Base-by-base conservation (phyloP, 2,888 invertebrate species). In the Chymomyza caudatula region DNA sequence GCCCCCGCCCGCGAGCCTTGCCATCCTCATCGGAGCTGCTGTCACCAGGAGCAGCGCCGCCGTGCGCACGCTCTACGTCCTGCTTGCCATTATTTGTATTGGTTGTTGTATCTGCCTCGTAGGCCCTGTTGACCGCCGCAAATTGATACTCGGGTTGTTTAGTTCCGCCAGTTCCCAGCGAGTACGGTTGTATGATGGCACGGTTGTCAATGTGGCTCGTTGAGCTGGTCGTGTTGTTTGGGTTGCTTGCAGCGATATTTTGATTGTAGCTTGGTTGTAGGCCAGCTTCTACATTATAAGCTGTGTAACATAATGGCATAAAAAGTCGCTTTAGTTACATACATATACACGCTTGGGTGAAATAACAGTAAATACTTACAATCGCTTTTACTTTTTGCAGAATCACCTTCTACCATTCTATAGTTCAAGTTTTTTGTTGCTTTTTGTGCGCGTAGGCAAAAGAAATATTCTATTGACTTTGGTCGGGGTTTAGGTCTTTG, bases 401-500 rank as follows among this genome's bases (percentile, higher is more conserved):
- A 93, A 92, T 95, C 95, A 95, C 94, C 93, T 95, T 96, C 95
- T 95, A 96, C 95, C 95, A 96, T 96, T 94, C 95, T 96, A 96
- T 92, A 92, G 91, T 92, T 92, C 92, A 91, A 91, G 91, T 88
- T 86, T 78, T 88, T 80, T 71, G 81, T 87, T 78, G 76, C 83
- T 76, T 86, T 82, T 86, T 87, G 78, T 87, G 86, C 87, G 83
- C 87, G 87, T 82, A 86, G 82, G 74, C 74, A 85, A 80, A 75
- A 73, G 53, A 61, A 75, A 78, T 57, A 51, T 60, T 29, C 43
- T 17, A 59, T 53, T 25, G 44, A 23, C 56, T 61, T 63, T 69
- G 60, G 54, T 72, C 63, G 61, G 63, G 59, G n/a, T 49, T 20
- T 44, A 15, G 20, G 6, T 44, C 53, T 57, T 55, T 13, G 25